Base-by-base conservation (phyloP, 1,140 invertebrate species). In the Chelonus insularis region DNA sequence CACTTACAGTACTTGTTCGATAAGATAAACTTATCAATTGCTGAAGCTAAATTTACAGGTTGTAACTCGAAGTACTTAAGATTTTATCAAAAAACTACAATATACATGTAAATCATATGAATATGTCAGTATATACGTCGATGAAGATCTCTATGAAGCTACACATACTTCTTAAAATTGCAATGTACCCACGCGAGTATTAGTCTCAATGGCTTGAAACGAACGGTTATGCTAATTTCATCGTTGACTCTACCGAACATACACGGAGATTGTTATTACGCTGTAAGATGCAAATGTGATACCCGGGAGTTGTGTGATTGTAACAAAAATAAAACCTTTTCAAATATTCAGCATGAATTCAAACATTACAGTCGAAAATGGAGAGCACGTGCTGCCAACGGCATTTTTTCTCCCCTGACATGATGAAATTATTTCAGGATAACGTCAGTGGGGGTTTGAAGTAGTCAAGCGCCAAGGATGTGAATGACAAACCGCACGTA, bases 221-320 rank as follows among this genome's bases (percentile, higher is more conserved):
- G 39, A 62, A 57, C 52, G 14, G 8, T 65, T 67, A 68, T 56
- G 60, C 41, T 63, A 67, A 68, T 65, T 57, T 2, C 14, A 11
- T 41, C 48, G 57, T 63, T 18, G 7, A 55, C 21, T 60, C 32
- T 36, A 57, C 8, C 29, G 29, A 50, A 52, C 29, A 52, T 52
- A 20, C 25, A 12, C 29, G 9, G 43, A 25, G 16, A 25, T 65
- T 55, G 21, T 60, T 57, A 69, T 65, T 65, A 65, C 45, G 18
- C 39, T 29, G 23, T 9, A 47, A 32, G 41, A 55, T 60, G 52
- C 52, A 55, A 55, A 55, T 55, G 34, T 7, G 52, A 21, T 55
- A 55, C 52, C 36, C 52, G 36, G 32, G 18, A 55, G 52, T 21
- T 32, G 50, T 48, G 45, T 48, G 45, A 51, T 34, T 51, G 12